Percentiles rank a stretch among this genome's conserved stretches.
phyloP scores from a whole-genome alignment of 2,113 vertebrate species.

The Spea multiplicata region DNA sequence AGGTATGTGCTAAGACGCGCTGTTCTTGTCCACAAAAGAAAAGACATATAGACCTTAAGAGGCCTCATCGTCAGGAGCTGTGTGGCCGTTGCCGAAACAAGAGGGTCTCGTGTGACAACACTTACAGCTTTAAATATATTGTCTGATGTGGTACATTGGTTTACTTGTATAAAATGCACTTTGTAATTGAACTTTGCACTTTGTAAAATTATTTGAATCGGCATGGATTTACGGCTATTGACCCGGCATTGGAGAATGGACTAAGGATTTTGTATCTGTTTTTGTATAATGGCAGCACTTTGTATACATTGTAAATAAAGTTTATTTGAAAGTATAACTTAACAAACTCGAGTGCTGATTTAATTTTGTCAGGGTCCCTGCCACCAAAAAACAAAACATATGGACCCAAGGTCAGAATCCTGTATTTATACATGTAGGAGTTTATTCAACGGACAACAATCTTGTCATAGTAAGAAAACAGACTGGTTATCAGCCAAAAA shows the following conservation, averaged over 20 bases:
- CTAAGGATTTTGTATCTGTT: slow-evolving; percentile 53
- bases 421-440: too few species aligned
- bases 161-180: neutral
- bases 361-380: too few species aligned
- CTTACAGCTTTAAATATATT: slow-evolving; percentile 89
- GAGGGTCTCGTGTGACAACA: slow-evolving; percentile 84
- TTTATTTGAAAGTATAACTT: slow-evolving; percentile 43
- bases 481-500: too few species aligned
- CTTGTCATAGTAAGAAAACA: too few species aligned
- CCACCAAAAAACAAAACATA: too few species aligned
- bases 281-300: slow-evolving; percentile 50
- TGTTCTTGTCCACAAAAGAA: slow-evolving; percentile 86
- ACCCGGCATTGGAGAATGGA: slow-evolving; percentile 63
- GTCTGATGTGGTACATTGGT: slow-evolving; percentile 62
- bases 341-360: neutral
- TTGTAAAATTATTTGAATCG: slow-evolving; percentile 37
- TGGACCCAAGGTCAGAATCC: too few species aligned
- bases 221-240: slow-evolving; percentile 62
- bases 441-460: too few species aligned
- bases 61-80: slow-evolving; percentile 88
- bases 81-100: slow-evolving; percentile 90
- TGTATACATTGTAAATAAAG: slow-evolving; percentile 55
- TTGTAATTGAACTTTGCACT: slow-evolving; percentile 35
- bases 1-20: slow-evolving; percentile 80
- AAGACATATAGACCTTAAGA: slow-evolving; percentile 83